phyloP scores from a whole-genome alignment of 2,797 vertebrate genomes.

The Girardinus metallicus region DNA sequence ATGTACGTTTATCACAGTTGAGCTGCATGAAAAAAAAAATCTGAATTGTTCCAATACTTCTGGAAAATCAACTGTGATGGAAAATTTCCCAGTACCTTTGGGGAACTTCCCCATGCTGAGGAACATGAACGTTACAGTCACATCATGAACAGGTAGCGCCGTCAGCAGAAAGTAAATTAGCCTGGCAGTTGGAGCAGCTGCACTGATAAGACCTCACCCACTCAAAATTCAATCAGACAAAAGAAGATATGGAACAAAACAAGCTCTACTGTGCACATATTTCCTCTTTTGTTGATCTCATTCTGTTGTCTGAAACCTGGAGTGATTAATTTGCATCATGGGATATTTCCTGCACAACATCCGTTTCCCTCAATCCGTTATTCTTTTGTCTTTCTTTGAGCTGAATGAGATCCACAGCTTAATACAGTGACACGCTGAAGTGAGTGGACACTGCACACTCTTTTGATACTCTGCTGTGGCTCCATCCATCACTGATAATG shows the following conservation, averaged over 20 bases:
- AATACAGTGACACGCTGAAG: conserved; percentile 54
- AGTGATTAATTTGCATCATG: conserved; percentile 59
- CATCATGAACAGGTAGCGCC: conserved; percentile 38
- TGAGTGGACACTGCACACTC: conserved; percentile 75
- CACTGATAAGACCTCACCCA: conserved; percentile 50
- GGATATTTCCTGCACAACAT: conserved; percentile 45
- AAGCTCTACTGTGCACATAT: conserved; percentile 31
- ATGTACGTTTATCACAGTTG: neutral
- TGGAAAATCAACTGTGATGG: conserved; percentile 1
- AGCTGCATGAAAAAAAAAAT: conserved; percentile 3
- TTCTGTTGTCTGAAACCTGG: conserved; percentile 30
- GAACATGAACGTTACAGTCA: conserved; percentile 33
- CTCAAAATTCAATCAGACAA: conserved; percentile 40
- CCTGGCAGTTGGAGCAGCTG: conserved; percentile 63
- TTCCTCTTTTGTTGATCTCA: conserved; percentile 57
- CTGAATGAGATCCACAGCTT: conserved; percentile 47
- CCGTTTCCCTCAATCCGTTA: conserved; percentile 21
- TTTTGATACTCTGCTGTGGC: conserved; percentile 81
- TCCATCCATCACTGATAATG: conserved; percentile 84
- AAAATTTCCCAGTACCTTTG: neutral
- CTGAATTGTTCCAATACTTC: neutral
- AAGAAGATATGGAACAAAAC: conserved; percentile 48
- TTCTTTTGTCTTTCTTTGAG: conserved; percentile 24
- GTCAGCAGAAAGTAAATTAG: conserved; percentile 35
- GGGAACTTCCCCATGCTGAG: conserved; percentile 8